A percentile compares a stretch with the other conserved stretches of the same genome.
Conservation (phyloP, 1,140 invertebrate genomes). For the Lepidurus arcticus region DNA sequence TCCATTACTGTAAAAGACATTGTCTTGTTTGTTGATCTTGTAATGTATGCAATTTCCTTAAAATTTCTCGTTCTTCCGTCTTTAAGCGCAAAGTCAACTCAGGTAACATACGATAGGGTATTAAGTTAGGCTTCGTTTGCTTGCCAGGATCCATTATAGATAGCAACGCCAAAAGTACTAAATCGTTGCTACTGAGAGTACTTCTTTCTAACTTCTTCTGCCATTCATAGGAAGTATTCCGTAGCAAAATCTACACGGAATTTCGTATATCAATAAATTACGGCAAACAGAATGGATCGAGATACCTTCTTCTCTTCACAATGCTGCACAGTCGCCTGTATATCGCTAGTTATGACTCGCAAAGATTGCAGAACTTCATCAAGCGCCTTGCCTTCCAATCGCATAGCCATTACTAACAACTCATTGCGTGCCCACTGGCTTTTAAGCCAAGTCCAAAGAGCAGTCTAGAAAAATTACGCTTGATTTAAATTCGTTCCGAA, state of each 20-base stretch:
- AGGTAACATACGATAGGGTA: not conserved
- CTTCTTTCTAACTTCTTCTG: not conserved
- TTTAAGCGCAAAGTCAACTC: not conserved
- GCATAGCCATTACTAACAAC: not conserved
- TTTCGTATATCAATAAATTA: not conserved
- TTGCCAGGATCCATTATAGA: not conserved
- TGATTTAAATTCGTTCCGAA: not conserved
- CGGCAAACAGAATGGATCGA: not conserved
- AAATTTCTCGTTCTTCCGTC: not conserved
- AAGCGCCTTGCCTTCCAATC: not conserved
- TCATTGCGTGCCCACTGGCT: not conserved
- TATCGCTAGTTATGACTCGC: not conserved
- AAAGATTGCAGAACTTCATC: not conserved
- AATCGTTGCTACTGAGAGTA: not conserved
- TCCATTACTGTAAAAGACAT: not conserved
- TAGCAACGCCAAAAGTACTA: not conserved
- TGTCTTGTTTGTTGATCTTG: not conserved
- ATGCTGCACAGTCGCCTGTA: not conserved
- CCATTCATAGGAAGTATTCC: not conserved
- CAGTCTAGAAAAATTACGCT: not conserved
- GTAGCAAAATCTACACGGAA: not conserved
- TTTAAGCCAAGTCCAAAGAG: not conserved
- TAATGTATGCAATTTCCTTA: not conserved
- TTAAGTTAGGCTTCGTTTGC: not conserved
- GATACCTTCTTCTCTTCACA: not conserved